These are phyloP conservation scores for Catocala sponsa DNA, from an alignment of 2,888 invertebrate species.

Conservation along the genomic window DNA sequence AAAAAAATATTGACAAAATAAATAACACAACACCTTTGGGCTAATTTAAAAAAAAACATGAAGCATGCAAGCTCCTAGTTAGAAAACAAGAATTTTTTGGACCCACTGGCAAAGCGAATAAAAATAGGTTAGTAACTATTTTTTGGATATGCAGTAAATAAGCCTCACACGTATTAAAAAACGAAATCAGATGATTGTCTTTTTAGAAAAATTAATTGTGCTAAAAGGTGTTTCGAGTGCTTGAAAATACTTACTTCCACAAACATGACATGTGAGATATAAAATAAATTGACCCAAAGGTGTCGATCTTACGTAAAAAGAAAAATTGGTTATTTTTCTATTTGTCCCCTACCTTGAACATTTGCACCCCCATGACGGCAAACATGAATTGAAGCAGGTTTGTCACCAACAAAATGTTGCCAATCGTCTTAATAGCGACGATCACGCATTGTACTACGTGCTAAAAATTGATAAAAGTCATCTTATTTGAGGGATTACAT, in stretches of 20 bases:
- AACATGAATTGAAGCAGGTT: constrained; percentile 99
- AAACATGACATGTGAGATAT: constrained; percentile 43
- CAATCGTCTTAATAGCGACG: constrained; percentile 99
- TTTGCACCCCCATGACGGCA: constrained; percentile 99
- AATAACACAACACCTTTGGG: constrained; percentile 86
- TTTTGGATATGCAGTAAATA: constrained; percentile 56
- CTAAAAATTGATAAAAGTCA: constrained; percentile 88
- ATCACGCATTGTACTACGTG: constrained; percentile 99
- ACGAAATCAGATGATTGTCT: constrained; percentile 71
- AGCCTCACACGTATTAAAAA: constrained; percentile 72
- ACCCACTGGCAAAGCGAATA: constrained; percentile 74
- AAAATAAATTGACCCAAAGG: constrained; percentile 79
- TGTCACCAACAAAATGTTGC: constrained; percentile 99
- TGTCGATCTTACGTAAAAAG: constrained; percentile 65
- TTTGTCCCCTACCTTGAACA: constrained; percentile 97
- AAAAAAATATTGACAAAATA: constrained; percentile 51
- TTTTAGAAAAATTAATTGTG: constrained; percentile 39
- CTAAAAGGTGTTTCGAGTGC: constrained; percentile 38
- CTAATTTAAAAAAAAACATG: constrained; percentile 56
- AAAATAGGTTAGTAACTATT: constrained; percentile 70
- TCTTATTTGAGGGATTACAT: constrained; percentile 2
- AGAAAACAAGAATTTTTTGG: constrained; percentile 77
- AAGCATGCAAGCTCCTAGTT: constrained; percentile 63
- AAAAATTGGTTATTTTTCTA: constrained; percentile 34
- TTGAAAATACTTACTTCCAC: constrained; percentile 69